Base-by-base conservation (phyloP, 1,140 invertebrate species). In the Chironomus tepperi region DNA sequence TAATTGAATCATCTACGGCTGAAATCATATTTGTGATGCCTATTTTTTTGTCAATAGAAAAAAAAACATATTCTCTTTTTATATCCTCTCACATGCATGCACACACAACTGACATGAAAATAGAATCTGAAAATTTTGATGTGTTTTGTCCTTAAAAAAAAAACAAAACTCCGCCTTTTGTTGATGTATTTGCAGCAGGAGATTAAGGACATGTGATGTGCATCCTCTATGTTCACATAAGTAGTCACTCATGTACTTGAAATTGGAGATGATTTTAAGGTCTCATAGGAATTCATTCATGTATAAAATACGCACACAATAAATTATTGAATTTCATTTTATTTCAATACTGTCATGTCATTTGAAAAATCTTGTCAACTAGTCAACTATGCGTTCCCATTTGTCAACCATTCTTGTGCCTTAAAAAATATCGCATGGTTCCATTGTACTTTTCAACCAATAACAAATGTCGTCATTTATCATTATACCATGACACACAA, bases 21-120 rank as follows among this genome's bases (percentile, higher is more conserved):
- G 8, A 57, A 70, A 18, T 57, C 7, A 57, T 12, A 57, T 57
- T 12, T 57, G 9, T 10, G 2, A n/a, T 2, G 9, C 47, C 10
- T 57, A 19, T 18, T n/a, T 18, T 19, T 70, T 19, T 70, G 65
- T 70, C 65, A 70, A 70, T 70, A 70, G 65, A 7, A 18, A 7
- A 70, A 3, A 18, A 70, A 18, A 34, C 5, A 1, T 5, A 34
- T 9, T 70, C 9, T 19, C 65, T 7, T 18, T 19, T 18, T 7
- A 21, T 70, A 10, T 70, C 65, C 19, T 70, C 18, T 18, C 65
- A 47, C 43, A 47, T 47, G 43, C 43, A 47, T 47, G 15, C 8
- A 47, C 43, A 47, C 43, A 57, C 47, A 57, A 57, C 47, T 57
- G 47, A 57, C 47, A 57, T 57, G 47, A 57, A 57, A 34, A 34